A percentile compares a stretch with the other conserved stretches of the same genome.
Evolutionary conservation across 2,888 invertebrate genomes (phyloP).

Genomic region (Macroteleia sp.): DNA sequence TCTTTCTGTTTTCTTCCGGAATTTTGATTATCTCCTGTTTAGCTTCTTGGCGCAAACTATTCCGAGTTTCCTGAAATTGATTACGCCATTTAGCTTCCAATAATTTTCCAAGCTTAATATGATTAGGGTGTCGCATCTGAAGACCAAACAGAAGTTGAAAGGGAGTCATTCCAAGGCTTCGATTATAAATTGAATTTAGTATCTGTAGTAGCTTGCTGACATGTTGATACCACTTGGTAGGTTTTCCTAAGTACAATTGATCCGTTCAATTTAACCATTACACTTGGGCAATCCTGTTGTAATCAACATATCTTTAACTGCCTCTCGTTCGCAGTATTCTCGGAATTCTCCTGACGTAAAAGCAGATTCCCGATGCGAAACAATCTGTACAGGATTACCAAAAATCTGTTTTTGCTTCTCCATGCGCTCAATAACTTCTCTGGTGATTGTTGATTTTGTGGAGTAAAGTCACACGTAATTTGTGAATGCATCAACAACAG

Average conservation of each 20-base stretch:
- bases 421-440: neutral
- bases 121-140: constrained; percentile 1
- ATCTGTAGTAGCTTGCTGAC: constrained; percentile 66
- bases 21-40: constrained; percentile 37
- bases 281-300: too few species aligned
- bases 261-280: too few species aligned
- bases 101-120: neutral
- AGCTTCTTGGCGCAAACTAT: constrained; percentile 9
- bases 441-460: neutral
- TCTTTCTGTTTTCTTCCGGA: constrained; percentile 54
- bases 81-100: neutral
- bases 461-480: neutral
- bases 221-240: constrained; percentile 71
- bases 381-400: neutral
- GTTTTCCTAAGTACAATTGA: constrained; percentile 68
- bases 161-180: constrained; percentile 63
- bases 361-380: neutral
- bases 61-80: neutral
- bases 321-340: too few species aligned
- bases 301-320: too few species aligned
- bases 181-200: constrained; percentile 69
- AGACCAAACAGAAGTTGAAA: constrained; percentile 18
- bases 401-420: neutral
- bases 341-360: too few species aligned
- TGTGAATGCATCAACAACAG: neutral